Evolutionary conservation across 2,797 vertebrate genomes (phyloP).

Genomic region (Bradypodion ventrale): DNA sequence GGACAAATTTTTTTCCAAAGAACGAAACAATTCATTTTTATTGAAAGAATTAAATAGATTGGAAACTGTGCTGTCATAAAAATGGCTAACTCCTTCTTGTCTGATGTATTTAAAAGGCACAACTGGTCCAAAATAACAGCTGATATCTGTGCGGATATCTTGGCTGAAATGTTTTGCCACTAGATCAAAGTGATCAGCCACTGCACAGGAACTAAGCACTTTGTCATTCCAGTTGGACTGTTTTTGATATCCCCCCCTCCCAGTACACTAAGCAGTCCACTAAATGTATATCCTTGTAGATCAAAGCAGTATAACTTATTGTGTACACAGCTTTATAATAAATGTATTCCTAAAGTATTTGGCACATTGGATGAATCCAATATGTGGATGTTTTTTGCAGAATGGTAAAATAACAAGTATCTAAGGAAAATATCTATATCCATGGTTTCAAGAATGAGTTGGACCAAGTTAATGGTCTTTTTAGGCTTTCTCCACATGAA

Average conservation of each 20-base stretch:
- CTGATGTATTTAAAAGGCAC: constrained; percentile 39
- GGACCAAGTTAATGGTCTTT: too few relatives aligned
- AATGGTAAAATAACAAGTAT: constrained; percentile 11
- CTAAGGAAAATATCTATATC: not conserved
- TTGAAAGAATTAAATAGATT: constrained; percentile 48
- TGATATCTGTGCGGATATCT: constrained; percentile 6
- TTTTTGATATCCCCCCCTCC: constrained; percentile 16
- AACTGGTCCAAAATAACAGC: constrained; percentile 23
- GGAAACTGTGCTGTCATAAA: constrained; percentile 40
- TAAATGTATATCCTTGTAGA: constrained; percentile 33
- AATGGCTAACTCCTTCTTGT: constrained; percentile 27
- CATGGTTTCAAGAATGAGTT: too few relatives aligned
- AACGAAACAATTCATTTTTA: constrained; percentile 45
- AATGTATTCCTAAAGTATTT: constrained; percentile 43
- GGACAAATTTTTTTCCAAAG: constrained; percentile 28
- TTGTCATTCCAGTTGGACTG: constrained; percentile 16
- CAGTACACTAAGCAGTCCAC: constrained; percentile 1
- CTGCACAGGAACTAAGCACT: not conserved
- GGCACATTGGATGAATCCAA: constrained; percentile 33
- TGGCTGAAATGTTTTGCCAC: constrained; percentile 45
- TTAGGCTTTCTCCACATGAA: too few relatives aligned
- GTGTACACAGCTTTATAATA: not conserved
- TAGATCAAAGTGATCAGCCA: constrained; percentile 4
- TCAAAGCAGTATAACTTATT: constrained; percentile 1
- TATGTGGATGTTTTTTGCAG: not conserved